Evolutionary conservation across 1,140 invertebrate genomes (phyloP).

Genomic region (Cherax quadricarinatus): DNA sequence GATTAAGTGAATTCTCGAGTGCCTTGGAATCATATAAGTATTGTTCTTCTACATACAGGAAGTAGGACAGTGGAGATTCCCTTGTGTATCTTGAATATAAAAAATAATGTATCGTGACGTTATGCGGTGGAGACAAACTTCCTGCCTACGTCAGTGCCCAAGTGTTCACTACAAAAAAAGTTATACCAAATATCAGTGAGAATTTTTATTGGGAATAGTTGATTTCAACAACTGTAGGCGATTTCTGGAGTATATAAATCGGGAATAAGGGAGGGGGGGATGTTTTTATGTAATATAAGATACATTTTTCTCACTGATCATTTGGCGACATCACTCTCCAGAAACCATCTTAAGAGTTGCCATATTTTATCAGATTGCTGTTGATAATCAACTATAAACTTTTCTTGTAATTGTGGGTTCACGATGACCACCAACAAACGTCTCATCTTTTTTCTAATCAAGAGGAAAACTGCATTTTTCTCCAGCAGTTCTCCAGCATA

Average conservation of each 20-base stretch:
- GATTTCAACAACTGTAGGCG: background rate
- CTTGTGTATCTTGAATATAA: constrained; percentile 48
- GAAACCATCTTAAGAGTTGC: background rate
- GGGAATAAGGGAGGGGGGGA: background rate
- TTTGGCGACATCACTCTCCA: background rate
- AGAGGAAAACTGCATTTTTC: background rate
- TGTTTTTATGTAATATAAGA: background rate
- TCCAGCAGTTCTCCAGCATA: background rate
- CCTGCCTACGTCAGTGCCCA: background rate
- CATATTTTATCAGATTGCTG: constrained; percentile 38
- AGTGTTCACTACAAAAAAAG: background rate
- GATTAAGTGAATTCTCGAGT: background rate
- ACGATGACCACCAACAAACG: constrained; percentile 43
- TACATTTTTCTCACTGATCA: background rate
- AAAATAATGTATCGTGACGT: background rate
- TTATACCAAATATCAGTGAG: background rate
- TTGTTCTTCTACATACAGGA: background rate
- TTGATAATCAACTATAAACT: constrained; percentile 58
- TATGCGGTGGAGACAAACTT: background rate
- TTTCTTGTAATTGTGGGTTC: constrained; percentile 53
- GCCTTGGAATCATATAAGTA: constrained; percentile 18
- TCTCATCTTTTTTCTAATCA: constrained; percentile 10
- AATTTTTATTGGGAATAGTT: background rate
- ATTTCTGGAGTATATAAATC: background rate
- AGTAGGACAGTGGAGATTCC: constrained; percentile 6